A percentile compares a stretch with the other conserved stretches of the same genome.
phyloP scores from a whole-genome alignment of 2,113 vertebrate species.

The Atherinomorus stipes region DNA sequence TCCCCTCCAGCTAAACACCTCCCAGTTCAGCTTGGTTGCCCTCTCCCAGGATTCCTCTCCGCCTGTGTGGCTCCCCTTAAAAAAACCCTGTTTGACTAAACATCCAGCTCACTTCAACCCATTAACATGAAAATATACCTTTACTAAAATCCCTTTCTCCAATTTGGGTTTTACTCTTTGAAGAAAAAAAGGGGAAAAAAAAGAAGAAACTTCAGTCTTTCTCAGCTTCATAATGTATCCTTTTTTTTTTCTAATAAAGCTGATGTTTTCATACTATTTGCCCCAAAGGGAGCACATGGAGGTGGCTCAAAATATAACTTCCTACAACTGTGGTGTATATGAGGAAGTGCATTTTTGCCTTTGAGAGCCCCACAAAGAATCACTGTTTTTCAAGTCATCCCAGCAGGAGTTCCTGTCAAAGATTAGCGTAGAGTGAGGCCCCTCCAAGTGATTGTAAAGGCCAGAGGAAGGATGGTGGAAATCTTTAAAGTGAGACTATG shows the following conservation, averaged over 20 bases:
- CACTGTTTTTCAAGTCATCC: slow-evolving; percentile 40
- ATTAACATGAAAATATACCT: too few relatives aligned
- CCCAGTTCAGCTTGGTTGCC: not conserved
- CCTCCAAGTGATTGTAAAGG: slow-evolving; percentile 40
- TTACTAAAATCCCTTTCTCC: too few relatives aligned
- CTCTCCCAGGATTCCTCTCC: not conserved
- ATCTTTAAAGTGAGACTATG: slow-evolving; percentile 68
- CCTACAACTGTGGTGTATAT: slow-evolving; percentile 4
- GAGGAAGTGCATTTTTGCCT: slow-evolving; percentile 43
- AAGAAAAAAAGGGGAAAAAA: too few relatives aligned
- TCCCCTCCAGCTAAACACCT: not conserved
- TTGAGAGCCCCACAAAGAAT: slow-evolving; percentile 48
- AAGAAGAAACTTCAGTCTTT: too few relatives aligned
- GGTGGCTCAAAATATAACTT: slow-evolving; percentile 24
- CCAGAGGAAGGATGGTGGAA: slow-evolving; percentile 67
- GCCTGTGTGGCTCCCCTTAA: not conserved
- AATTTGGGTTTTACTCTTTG: too few relatives aligned
- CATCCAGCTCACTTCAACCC: not conserved
- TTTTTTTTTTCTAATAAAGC: not conserved
- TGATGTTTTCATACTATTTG: not conserved
- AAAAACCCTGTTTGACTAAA: not conserved
- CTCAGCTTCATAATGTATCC: too few relatives aligned
- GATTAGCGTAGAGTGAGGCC: slow-evolving; percentile 25
- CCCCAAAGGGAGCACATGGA: not conserved
- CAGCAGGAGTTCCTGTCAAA: slow-evolving; percentile 65